These are phyloP conservation scores for Selene dorsalis DNA, from an alignment of 2,797 vertebrate species.

Conservation along the genomic window DNA sequence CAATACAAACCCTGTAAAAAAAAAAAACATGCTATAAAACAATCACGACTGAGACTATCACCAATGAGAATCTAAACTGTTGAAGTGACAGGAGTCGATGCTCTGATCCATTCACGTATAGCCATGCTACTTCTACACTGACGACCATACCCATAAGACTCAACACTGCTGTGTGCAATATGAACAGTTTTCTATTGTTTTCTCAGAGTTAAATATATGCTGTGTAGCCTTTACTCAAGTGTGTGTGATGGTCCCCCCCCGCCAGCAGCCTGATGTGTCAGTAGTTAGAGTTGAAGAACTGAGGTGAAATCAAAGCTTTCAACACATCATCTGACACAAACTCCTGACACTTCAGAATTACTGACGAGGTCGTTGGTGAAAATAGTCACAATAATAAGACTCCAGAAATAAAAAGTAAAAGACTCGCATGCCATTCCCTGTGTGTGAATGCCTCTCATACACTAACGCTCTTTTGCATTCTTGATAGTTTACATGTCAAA, in stretches of 20 bases:
- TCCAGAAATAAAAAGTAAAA: constrained; percentile 66
- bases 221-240: constrained; percentile 46
- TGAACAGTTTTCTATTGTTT: constrained; percentile 43
- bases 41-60: constrained; percentile 56
- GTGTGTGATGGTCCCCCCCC: constrained; percentile 42
- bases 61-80: constrained; percentile 40
- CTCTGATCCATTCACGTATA: constrained; percentile 36
- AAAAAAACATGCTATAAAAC: constrained; percentile 72
- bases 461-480: constrained; percentile 47
- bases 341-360: constrained; percentile 54
- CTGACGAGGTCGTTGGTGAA: constrained; percentile 54
- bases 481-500: constrained; percentile 57
- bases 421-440: constrained; percentile 54
- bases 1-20: constrained; percentile 56
- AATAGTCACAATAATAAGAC: constrained; percentile 62
- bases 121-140: constrained; percentile 43
- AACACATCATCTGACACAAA: constrained; percentile 44
- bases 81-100: constrained; percentile 27
- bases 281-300: constrained; percentile 41
- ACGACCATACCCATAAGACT: constrained; percentile 41
- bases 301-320: constrained; percentile 53
- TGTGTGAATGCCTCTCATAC: constrained; percentile 47
- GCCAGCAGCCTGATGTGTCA: constrained; percentile 41
- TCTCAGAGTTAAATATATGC: constrained; percentile 62
- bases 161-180: constrained; percentile 24